Conservation (phyloP, 1,140 invertebrate genomes). For the Drosophila ananassae region DNA sequence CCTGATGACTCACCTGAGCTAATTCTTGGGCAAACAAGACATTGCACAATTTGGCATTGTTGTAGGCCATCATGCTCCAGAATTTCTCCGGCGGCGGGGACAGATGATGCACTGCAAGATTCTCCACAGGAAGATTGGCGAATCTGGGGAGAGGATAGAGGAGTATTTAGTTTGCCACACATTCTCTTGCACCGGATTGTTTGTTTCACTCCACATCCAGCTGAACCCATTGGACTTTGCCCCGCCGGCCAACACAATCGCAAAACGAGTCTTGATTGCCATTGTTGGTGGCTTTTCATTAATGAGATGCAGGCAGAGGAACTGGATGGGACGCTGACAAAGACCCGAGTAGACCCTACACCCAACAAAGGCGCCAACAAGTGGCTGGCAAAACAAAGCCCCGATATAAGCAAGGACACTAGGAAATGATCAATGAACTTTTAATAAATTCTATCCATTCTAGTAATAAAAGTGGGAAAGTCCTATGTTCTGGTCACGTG, state of each 20-base stretch:
- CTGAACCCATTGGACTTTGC: conserved; percentile 65
- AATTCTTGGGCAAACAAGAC: conserved; percentile 92
- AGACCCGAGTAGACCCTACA: conserved; percentile 26
- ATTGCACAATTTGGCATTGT: conserved; percentile 96
- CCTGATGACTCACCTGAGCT: conserved; percentile 82
- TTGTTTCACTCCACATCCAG: conserved; percentile 26
- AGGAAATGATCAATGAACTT: conserved; percentile 23
- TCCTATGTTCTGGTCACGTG: not conserved
- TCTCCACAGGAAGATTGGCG: conserved; percentile 85
- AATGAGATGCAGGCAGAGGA: conserved; percentile 55
- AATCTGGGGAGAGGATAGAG: conserved; percentile 85
- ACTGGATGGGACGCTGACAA: conserved; percentile 28
- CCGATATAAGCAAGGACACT: conserved; percentile 18
- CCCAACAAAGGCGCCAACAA: conserved; percentile 9
- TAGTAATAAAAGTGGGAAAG: too few relatives aligned
- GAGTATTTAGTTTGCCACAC: conserved; percentile 39
- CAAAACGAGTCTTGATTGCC: conserved; percentile 77
- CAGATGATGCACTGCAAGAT: conserved; percentile 85
- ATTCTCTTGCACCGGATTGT: conserved; percentile 36
- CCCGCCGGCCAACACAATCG: conserved; percentile 40
- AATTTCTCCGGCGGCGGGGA: conserved; percentile 87
- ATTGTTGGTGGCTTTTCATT: conserved; percentile 55
- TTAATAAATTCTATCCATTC: not conserved
- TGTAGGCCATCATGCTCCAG: conserved; percentile 93
- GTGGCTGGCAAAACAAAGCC: conserved; percentile 31